Evolutionary conservation across 1,140 invertebrate genomes (phyloP).

Genomic region (Xylocopa sonorina): DNA sequence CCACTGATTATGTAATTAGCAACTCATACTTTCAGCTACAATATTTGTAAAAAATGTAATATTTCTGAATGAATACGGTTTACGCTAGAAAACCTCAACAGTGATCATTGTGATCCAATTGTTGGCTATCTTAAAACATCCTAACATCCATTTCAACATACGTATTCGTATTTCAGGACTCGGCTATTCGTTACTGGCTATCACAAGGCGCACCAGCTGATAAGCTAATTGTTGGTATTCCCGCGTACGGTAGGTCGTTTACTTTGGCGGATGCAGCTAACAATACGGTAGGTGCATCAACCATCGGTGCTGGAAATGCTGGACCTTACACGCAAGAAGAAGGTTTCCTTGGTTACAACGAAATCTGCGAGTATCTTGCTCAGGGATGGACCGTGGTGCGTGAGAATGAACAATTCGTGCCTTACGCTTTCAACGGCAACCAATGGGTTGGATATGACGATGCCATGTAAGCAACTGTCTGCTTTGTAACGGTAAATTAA

Average conservation of each 20-base stretch:
- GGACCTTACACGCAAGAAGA: slow-evolving; percentile 88
- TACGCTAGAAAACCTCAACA: no score
- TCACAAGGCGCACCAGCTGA: slow-evolving; percentile 79
- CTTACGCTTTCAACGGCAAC: slow-evolving; percentile 85
- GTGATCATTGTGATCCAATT: no score
- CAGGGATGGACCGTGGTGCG: slow-evolving; percentile 81
- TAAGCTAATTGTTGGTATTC: slow-evolving; percentile 86
- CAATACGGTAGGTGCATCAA: slow-evolving; percentile 82
- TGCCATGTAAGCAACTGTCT: slow-evolving; percentile 70
- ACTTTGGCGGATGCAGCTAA: slow-evolving; percentile 80
- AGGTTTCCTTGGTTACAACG: slow-evolving; percentile 90
- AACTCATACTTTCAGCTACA: no score
- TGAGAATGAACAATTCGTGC: slow-evolving; percentile 83
- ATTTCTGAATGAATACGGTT: no score
- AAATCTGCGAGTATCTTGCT: slow-evolving; percentile 81
- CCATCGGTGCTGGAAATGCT: slow-evolving; percentile 82
- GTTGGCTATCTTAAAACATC: no score
- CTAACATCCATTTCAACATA: not conserved
- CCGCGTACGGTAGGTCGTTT: slow-evolving; percentile 85
- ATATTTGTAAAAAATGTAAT: no score
- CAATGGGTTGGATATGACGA: slow-evolving; percentile 92
- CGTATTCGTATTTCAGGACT: slow-evolving; percentile 77
- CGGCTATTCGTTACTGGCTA: slow-evolving; percentile 85
- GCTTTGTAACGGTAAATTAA: slow-evolving; percentile 1
- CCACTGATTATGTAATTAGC: no score